Percentiles rank a stretch among this genome's conserved stretches.
Conservation (phyloP, 2,113 vertebrate species). For the Coryphaenoides rupestris region DNA sequence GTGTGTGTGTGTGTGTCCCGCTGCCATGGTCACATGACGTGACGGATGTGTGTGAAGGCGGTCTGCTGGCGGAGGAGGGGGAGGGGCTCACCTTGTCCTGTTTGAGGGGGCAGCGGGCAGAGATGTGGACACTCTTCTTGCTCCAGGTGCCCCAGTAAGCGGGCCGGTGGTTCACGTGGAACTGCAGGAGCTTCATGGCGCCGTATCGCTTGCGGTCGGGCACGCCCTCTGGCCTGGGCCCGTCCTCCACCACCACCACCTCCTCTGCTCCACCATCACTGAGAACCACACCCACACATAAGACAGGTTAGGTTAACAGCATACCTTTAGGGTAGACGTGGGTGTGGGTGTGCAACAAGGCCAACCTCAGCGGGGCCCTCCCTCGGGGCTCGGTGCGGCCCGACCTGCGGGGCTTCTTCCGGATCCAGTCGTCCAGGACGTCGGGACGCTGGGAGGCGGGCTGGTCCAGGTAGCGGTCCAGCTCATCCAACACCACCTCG, state of each 20-base stretch:
- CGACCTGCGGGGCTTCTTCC: slow-evolving; percentile 68
- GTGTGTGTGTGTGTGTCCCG: no score
- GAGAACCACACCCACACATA: slow-evolving; percentile 7
- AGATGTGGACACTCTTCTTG: slow-evolving; percentile 76
- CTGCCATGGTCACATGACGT: background rate
- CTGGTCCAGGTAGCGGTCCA: slow-evolving; percentile 77
- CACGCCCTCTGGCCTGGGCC: slow-evolving; percentile 58
- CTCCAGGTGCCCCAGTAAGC: slow-evolving; percentile 98
- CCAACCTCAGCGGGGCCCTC: slow-evolving; percentile 44
- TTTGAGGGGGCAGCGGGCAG: slow-evolving; percentile 79
- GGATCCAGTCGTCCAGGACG: slow-evolving; percentile 80
- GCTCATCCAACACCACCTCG: slow-evolving; percentile 72
- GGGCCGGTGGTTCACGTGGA: slow-evolving; percentile 89
- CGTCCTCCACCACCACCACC: slow-evolving; percentile 74
- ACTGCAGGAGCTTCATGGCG: slow-evolving; percentile 93
- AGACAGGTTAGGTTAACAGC: no score
- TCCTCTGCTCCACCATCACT: slow-evolving; percentile 77
- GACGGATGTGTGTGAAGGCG: background rate
- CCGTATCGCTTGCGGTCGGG: slow-evolving; percentile 79
- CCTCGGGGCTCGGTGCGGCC: slow-evolving; percentile 72
- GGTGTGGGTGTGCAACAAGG: background rate
- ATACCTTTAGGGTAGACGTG: no score
- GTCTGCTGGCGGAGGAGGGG: background rate
- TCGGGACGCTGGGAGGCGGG: slow-evolving; percentile 55
- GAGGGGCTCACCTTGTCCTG: slow-evolving; percentile 80